Evolutionary conservation across 1,140 invertebrate genomes (phyloP).

Genomic region (Andricus grossulariae): DNA sequence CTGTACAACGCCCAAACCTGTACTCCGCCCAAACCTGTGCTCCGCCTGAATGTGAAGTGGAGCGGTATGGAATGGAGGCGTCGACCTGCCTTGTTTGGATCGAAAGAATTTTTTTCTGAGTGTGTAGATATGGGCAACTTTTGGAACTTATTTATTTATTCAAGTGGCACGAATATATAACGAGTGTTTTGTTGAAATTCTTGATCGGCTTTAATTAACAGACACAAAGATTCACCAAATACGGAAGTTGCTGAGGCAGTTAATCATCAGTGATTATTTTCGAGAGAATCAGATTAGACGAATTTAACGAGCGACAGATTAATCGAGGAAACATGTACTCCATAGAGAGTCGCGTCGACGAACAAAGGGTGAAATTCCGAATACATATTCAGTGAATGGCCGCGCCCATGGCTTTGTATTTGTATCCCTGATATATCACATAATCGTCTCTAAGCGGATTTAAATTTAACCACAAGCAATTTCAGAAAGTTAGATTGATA

Average conservation of each 20-base stretch:
- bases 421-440: not conserved
- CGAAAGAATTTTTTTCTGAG: not conserved
- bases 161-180: not conserved
- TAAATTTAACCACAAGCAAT: slow-evolving; percentile 3
- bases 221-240: not conserved
- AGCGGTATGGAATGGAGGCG: too few relatives aligned
- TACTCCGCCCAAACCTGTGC: too few relatives aligned
- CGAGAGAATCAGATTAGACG: not conserved
- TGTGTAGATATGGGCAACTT: not conserved
- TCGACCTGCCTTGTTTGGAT: too few relatives aligned
- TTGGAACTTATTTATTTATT: not conserved
- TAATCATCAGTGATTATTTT: not conserved
- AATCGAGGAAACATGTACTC: slow-evolving; percentile 52
- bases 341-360: slow-evolving; percentile 39
- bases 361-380: slow-evolving; percentile 52
- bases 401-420: slow-evolving; percentile 36
- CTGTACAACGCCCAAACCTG: too few relatives aligned
- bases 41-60: too few relatives aligned
- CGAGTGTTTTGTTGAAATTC: not conserved
- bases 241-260: not conserved
- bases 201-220: not conserved
- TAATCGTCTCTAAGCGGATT: slow-evolving; percentile 23
- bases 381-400: slow-evolving; percentile 44
- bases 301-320: slow-evolving; percentile 37
- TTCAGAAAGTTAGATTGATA: not conserved